Base-by-base conservation (phyloP, 2,113 vertebrate genomes). In the Tragelaphus strepsiceros region DNA sequence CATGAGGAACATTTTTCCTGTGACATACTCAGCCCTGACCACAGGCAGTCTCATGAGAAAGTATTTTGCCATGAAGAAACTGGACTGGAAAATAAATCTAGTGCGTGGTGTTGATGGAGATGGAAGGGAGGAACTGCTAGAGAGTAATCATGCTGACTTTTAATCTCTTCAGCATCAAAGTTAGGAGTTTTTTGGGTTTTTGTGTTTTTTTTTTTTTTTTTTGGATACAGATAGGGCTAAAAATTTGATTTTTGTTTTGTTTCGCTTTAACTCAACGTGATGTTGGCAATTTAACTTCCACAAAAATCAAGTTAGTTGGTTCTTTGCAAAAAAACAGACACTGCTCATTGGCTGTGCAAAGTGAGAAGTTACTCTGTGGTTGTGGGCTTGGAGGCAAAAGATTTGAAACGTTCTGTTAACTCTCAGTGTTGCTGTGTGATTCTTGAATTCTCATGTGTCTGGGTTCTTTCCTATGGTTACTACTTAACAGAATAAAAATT, bases 211-310 rank as follows among this genome's bases (percentile, higher is more conserved):
- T 39, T 43, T 43, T n/a, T 51, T 43, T 94, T 94, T 80, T 46
- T 43, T 87, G 59, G 82, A 78, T 84, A 74, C 5, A 56, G 9
- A 6, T 14, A 19, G 17, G 80, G 5, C 86, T 90, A n/a, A 78
- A 59, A 80, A 43, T 80, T n/a, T 62, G 14, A 35, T 88, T 84
- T 93, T 96, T 74, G 62, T 95, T 95, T 95, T 88, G 30, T 87
- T 96, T 96, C 94, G 56, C 80, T 77, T 87, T 93, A 93, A 96
- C 49, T 91, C 83, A 84, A 3, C 39, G 22, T 93, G 82, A 89
- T 62, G 43, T 89, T 97, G 91, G 83, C 24, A 14, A 83, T 90
- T 95, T 92, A 88, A 92, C 88, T 86, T 95, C 6, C 61, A 95
- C 88, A 80, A 46, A 95, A 92, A 95, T 92, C 90, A 53, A 49